Percentiles rank a stretch among this genome's conserved stretches.
phyloP scores from a whole-genome alignment of 2,888 invertebrate genomes.

The Gisinianus flammeolus region DNA sequence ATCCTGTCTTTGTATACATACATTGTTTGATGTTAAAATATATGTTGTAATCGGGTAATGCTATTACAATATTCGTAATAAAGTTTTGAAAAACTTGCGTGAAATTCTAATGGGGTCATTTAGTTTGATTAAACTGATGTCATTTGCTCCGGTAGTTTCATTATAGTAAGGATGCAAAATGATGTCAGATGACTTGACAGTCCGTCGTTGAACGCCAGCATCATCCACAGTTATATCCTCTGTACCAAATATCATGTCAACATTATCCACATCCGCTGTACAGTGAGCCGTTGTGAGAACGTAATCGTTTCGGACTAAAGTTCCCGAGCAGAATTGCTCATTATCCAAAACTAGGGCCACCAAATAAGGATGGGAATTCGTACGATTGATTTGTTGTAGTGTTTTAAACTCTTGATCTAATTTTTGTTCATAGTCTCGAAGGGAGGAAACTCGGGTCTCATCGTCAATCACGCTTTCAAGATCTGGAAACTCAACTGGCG shows the following conservation, averaged over 20 bases:
- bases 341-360: conserved; percentile 24
- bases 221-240: conserved; percentile 19
- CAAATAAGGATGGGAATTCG: conserved; percentile 17
- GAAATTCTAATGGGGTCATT: conserved; percentile 19
- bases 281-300: conserved; percentile 17
- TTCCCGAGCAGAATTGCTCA: conserved; percentile 14
- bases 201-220: conserved; percentile 33
- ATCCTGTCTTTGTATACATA: no score
- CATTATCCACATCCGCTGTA: conserved; percentile 32
- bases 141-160: conserved; percentile 25
- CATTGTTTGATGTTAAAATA: no score
- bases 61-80: no score
- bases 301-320: background rate
- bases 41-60: no score
- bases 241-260: conserved; percentile 36
- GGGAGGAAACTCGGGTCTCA: background rate
- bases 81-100: background rate
- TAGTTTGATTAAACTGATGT: conserved; percentile 28
- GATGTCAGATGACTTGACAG: conserved; percentile 7
- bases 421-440: background rate
- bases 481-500: background rate
- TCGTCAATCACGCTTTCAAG: background rate
- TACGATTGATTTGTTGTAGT: conserved; percentile 10
- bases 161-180: conserved; percentile 28
- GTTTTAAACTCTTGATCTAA: background rate